Evolutionary conservation across 2,113 vertebrate species (phyloP), one percentile per base, ranked within the genome.

Genomic region (Chaetodon trifascialis): DNA sequence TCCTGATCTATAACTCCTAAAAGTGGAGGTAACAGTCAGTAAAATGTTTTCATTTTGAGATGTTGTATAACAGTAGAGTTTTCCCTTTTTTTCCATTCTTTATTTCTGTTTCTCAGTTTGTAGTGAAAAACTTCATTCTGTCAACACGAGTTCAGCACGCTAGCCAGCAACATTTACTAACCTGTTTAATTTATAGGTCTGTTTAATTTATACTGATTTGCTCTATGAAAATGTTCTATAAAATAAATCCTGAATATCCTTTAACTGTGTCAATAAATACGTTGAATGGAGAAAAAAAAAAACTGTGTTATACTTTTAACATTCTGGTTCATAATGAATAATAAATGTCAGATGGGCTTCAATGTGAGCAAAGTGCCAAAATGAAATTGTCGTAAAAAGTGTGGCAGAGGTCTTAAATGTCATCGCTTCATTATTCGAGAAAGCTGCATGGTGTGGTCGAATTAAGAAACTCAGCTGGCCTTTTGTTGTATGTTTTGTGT

Each of bases 191-290:
- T 83, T 86, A 81, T 75, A 67, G 76, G 69, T 77, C 80, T 80
- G 84, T 89, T 75, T 85, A 91, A 91, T 87, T 91, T 88, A 90
- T 91, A 82, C 74, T 58, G 79, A 83, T 82, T 78, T 87, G 36
- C 62, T 65, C 25, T 64, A 15, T 84, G 79, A 67, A 81, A 78
- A 77, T 84, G 65, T 74, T 84, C 47, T 85, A 77, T 82, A 2
- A 79, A 88, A 90, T 92, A 89, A 92, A 93, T 59, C 40, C 47
- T 75, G 78, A 81, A 79, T 64, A 59, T 49, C 74, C 70, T 72
- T 63, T 7, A 62, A 16, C 56, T 66, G 30, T 73, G 23, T 85
- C 60, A 66, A 12, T 82, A 52, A 56, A 73, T 17, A 7, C 51
- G 47, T 73, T 38, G 5, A 34, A 36, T 12, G 12, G 11, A n/a